Evolutionary conservation across 2,797 vertebrate species (phyloP), one percentile per base, ranked within the genome.

Genomic region (Etheostoma nigrum): DNA sequence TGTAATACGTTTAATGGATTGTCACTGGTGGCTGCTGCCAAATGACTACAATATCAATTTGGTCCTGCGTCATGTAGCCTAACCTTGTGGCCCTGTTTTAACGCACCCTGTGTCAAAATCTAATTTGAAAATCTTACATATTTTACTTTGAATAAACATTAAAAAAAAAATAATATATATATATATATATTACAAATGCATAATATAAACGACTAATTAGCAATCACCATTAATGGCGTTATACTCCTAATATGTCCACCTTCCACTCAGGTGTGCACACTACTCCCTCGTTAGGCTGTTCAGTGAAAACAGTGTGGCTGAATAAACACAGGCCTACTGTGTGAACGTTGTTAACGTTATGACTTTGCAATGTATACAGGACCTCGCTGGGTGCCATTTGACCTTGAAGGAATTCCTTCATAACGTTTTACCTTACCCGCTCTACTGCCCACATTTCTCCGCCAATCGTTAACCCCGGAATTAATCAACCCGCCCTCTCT

Each of bases 381-480:
- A 15, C 54, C 5, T 63, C 36, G 0, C 30, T 6, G 0, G 42
- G 58, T 51, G 14, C n/a, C 44, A 0, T 81, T 81, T 90, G 86
- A 90, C 90, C 89, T 92, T 93, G 75, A 86, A 49, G 27, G 4
- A 18, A 0, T 27, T 52, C 30, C 1, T 45, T 48, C 7, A 1
- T 25, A 30, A 30, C 30, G 0, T 33, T 53, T 21, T 2, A 15
- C 13, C 4, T 1, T 2, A 12, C n/a, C 16, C 40, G 16, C 53
- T 51, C 5, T n/a, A 6, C 6, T 3, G 11, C n/a, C 18, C 2
- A 23, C 62, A 8, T 25, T 0, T 25, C 53, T 81, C 70, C 10
- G 21, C 88, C 88, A 93, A 90, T 89, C 72, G 4, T 13, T 1
- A 4, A 3, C 18, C 44, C 16, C 16, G 0, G 2, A 57, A 11